phyloP scores from a whole-genome alignment of 2,113 vertebrate species.

The Halcyon malimbica region DNA sequence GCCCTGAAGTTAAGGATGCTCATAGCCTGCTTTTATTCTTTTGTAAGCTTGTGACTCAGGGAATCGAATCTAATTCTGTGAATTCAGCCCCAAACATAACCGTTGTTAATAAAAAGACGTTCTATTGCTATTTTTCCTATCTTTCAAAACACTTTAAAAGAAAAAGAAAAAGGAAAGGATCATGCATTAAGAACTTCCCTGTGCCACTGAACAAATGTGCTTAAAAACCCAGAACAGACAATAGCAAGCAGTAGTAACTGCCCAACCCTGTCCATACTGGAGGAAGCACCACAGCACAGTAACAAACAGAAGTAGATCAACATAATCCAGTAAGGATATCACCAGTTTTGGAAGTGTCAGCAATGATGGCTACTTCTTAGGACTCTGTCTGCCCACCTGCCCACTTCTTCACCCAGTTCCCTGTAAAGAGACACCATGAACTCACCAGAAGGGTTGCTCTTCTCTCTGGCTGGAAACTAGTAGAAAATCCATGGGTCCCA shows the following conservation, averaged over 20 bases:
- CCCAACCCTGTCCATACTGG: neutral
- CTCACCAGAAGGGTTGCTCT: neutral
- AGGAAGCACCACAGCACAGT: neutral
- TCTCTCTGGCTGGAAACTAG: neutral
- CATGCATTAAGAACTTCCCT: neutral
- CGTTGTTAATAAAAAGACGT: neutral
- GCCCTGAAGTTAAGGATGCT: neutral
- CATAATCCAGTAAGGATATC: neutral
- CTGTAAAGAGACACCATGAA: neutral
- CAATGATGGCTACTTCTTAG: neutral
- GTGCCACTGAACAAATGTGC: neutral
- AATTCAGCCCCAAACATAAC: neutral
- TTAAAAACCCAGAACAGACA: neutral
- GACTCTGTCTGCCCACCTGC: neutral
- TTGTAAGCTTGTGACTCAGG: neutral
- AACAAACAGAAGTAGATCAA: neutral
- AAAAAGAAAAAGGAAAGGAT: neutral
- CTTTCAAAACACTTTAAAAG: neutral
- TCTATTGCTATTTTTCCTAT: neutral
- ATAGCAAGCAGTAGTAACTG: neutral
- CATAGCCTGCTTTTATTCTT: neutral
- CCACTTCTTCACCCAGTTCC: neutral
- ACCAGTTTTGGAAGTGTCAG: neutral
- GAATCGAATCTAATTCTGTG: neutral
- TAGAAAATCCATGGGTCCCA: neutral